Conservation (phyloP, 2,113 vertebrate genomes). For the Ailuropoda melanoleuca region DNA sequence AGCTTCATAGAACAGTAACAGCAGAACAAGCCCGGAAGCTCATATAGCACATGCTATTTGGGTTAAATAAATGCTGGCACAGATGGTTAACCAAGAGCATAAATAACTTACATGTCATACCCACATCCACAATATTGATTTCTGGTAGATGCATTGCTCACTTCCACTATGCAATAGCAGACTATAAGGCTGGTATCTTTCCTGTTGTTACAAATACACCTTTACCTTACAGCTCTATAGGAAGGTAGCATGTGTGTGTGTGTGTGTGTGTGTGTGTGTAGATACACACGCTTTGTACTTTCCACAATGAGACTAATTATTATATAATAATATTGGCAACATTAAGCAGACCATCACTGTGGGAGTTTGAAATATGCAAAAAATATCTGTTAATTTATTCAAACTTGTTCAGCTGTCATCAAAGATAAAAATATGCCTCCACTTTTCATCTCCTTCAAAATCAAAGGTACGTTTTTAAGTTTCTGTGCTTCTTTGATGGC, state of each 20-base stretch:
- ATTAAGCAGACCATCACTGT: slow-evolving; percentile 68
- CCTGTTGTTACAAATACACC: background rate
- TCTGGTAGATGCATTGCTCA: background rate
- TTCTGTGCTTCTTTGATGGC: slow-evolving; percentile 61
- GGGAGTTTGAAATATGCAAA: slow-evolving; percentile 66
- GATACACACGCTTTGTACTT: background rate
- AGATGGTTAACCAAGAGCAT: slow-evolving; percentile 49
- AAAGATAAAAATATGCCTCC: slow-evolving; percentile 70
- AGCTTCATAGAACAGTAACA: slow-evolving; percentile 14
- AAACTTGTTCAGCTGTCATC: slow-evolving; percentile 69
- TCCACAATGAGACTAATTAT: slow-evolving; percentile 60
- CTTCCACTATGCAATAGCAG: background rate
- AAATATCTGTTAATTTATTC: slow-evolving; percentile 74
- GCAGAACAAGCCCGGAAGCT: slow-evolving; percentile 6
- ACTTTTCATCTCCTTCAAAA: slow-evolving; percentile 67
- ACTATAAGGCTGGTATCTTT: background rate
- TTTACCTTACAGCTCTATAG: background rate
- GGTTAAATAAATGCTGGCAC: slow-evolving; percentile 54
- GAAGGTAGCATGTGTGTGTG: background rate
- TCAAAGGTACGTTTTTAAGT: slow-evolving; percentile 70
- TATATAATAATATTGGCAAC: slow-evolving; percentile 64
- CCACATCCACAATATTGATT: slow-evolving; percentile 2
- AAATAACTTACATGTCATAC: slow-evolving; percentile 15
- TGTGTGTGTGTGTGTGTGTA: background rate
- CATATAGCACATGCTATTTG: slow-evolving; percentile 38